Base-by-base conservation (phyloP, 2,888 invertebrate genomes). In the Zhuqinia jingwanae region DNA sequence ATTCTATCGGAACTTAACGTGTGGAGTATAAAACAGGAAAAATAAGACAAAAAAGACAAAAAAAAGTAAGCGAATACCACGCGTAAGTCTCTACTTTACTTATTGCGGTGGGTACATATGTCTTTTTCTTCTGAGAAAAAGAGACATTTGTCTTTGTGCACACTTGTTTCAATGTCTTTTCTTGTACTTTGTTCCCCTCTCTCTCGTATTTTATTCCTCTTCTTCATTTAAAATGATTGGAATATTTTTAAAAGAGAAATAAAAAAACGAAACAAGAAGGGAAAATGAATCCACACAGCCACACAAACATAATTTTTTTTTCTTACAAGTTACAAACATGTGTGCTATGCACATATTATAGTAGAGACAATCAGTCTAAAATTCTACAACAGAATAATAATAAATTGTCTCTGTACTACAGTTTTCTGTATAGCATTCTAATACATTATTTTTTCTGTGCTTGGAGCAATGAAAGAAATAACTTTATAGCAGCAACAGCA, bases 1-100 rank as follows among this genome's bases (percentile, higher is more conserved):
- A 80, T 70, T 80, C 70, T 70, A 80, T 70, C 80, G 70, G 80
- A 80, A n/a, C n/a, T n/a, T n/a, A n/a, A 56, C 80, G 56, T 78
- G 56, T 78, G 63, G 2, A 47, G 27, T 13, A 58, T n/a, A n/a
- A 15, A 30, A 22, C 58, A 45, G 47, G 60, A 77, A 77, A n/a
- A 63, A 6, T 17, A 30, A 30, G 63, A 30, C 3, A 65, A 15
- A 50, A 25, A 11, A 25, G 25, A 47, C 1, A 45, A 45, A 45
- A 68, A 10, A 68, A 45, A 45, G 20, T 17, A 65, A 42, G n/a
- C n/a, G 2, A 42, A 42, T 45, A 20, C 20, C n/a, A n/a, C n/a
- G n/a, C n/a, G n/a, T n/a, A n/a, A n/a, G n/a, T n/a, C n/a, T n/a
- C n/a, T 36, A 36, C 36, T 36, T 36, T 36, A 36, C 36, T 36